Percentiles rank a stretch among this genome's conserved stretches.
phyloP scores from a whole-genome alignment of 2,797 vertebrate genomes.

The Toxotes lorentzi region DNA sequence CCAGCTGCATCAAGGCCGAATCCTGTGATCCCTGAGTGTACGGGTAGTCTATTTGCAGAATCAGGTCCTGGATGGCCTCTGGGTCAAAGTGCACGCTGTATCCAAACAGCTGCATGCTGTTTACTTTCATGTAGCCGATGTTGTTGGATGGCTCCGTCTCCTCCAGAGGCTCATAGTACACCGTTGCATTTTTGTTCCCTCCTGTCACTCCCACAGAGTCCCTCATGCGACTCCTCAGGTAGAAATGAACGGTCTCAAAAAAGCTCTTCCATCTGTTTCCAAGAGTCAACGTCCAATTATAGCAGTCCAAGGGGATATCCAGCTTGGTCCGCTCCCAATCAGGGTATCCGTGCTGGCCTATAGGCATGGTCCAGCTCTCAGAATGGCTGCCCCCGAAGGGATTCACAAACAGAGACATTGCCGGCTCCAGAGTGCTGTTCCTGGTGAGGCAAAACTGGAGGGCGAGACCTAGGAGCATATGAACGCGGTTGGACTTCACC shows the following conservation, averaged over 20 bases:
- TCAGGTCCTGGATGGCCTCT: conserved; percentile 96
- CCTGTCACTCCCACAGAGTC: conserved; percentile 79
- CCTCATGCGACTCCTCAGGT: conserved; percentile 92
- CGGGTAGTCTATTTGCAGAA: conserved; percentile 97
- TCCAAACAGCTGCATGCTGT: conserved; percentile 96
- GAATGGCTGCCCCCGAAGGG: conserved; percentile 98
- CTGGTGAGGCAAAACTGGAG: conserved; percentile 95
- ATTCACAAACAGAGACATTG: conserved; percentile 93
- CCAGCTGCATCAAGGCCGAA: conserved; percentile 94
- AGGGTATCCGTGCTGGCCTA: conserved; percentile 93
- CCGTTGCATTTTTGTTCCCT: conserved; percentile 71
- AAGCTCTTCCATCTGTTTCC: conserved; percentile 99
- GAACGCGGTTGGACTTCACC: conserved; percentile 94
- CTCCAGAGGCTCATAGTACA: conserved; percentile 74
- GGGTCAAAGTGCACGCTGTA: conserved; percentile 99
- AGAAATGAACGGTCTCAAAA: conserved; percentile 98
- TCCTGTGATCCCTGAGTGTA: conserved; percentile 99
- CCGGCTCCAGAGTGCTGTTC: conserved; percentile 95
- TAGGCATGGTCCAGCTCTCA: conserved; percentile 98
- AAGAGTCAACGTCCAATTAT: conserved; percentile 95
- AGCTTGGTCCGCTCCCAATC: conserved; percentile 95
- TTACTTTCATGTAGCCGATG: conserved; percentile 97
- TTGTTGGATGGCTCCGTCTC: conserved; percentile 89
- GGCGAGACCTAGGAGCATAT: conserved; percentile 93
- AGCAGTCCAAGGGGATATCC: conserved; percentile 93